These are phyloP conservation scores for Eupeodes corollae DNA, from an alignment of 1,140 invertebrate genomes.

Conservation along the genomic window DNA sequence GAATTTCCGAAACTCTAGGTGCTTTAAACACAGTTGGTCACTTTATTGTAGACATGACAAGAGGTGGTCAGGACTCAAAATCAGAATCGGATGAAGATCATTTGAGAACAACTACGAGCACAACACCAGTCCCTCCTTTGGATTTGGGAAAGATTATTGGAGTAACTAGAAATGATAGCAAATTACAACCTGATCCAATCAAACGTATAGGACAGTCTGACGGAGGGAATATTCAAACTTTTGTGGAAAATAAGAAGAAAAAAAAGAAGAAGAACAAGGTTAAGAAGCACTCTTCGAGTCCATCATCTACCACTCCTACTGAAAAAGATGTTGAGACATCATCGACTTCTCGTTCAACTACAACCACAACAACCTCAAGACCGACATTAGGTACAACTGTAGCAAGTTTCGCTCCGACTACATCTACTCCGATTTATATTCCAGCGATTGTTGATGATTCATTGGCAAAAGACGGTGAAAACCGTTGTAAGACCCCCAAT, in stretches of 20 bases:
- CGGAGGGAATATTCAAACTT: slow-evolving; percentile 18
- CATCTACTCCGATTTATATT: slow-evolving; percentile 14
- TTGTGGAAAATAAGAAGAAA: slow-evolving; percentile 32
- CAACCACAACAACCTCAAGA: slow-evolving; percentile 24
- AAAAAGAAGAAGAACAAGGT: slow-evolving; percentile 35
- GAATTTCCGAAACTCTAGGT: slow-evolving; percentile 56
- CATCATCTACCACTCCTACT: background rate
- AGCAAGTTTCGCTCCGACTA: background rate
- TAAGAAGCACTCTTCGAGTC: slow-evolving; percentile 21
- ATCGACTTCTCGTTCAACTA: slow-evolving; percentile 27
- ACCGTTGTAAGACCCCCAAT: slow-evolving; percentile 66
- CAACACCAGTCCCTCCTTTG: slow-evolving; percentile 1
- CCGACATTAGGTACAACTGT: slow-evolving; percentile 1
- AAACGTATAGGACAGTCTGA: slow-evolving; percentile 31
- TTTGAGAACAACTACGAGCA: slow-evolving; percentile 12
- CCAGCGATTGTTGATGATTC: slow-evolving; percentile 18
- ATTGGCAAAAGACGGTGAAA: slow-evolving; percentile 32
- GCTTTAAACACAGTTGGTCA: slow-evolving; percentile 69
- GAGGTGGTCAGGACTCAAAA: slow-evolving; percentile 36
- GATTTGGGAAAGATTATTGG: slow-evolving; percentile 4
- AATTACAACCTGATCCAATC: slow-evolving; percentile 21
- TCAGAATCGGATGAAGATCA: slow-evolving; percentile 33
- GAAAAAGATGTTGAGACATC: slow-evolving; percentile 10
- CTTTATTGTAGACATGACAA: slow-evolving; percentile 69
- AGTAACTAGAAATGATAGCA: slow-evolving; percentile 19